Evolutionary conservation across 2,797 vertebrate species (phyloP), one percentile per base, ranked within the genome.

Genomic region (Neoniphon sammara): DNA sequence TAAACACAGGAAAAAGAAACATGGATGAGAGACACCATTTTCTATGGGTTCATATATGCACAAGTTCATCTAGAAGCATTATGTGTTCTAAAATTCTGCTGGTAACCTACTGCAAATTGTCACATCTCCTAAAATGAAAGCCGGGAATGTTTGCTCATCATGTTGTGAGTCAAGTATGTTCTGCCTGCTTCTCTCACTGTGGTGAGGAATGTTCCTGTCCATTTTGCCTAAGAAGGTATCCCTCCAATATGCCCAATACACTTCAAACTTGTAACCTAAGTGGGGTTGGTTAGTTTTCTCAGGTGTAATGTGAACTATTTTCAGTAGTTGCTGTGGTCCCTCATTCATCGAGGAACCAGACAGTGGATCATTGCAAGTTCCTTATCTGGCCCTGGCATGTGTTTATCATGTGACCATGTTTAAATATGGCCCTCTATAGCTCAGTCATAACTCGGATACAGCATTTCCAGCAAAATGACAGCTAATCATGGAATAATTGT

Each of bases 391-490:
- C 59, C 3, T 44, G 65, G 64, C 88, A 81, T 89, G 87, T 79
- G 90, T 84, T 85, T 55, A 70, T 92, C 92, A 92, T 88, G 91
- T 93, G 91, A 91, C 64, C 81, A 75, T n/a, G 5, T 18, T 31
- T 73, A 36, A 81, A 86, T n/a, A 67, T 81, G 72, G 65, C 49
- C 34, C 75, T 72, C 46, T 30, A 5, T 44, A 49, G 66, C 54
- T 66, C 62, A 50, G 61, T 36, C 57, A 23, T 1, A 18, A 27
- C 11, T 23, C 25, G 44, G 46, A 27, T 42, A 54, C 34, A 18
- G 2, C 11, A 9, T 47, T 0, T 0, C 20, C 11, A 14, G 10
- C n/a, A 77, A 56, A 72, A 69, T 14, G 20, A 20, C 12, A 27
- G 17, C 8, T 36, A 4, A 15, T 60, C 63, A 14, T 3, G 5